Base-by-base conservation (phyloP, 2,888 invertebrate species). In the Epinotia bilunana region DNA sequence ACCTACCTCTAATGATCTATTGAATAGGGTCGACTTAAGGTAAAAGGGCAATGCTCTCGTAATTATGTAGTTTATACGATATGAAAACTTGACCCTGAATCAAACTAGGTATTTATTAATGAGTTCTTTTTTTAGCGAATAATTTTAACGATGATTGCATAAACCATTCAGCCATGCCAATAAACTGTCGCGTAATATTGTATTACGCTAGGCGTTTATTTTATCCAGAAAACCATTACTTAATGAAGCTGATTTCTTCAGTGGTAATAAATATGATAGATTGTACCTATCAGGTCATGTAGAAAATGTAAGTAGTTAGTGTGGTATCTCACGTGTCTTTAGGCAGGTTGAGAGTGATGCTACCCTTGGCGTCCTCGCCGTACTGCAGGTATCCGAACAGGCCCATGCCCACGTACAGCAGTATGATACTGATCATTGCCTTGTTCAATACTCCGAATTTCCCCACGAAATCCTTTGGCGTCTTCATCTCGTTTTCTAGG, bases 401-500 rank as follows among this genome's bases (percentile, higher is more conserved):
- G 1, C 99, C 99, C 94, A 98, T 96, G 23, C 96, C 96, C 5
- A 97, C 96, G 88, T 99, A 99, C n/a, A 99, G 89, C 9, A 96
- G 85, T 2, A 98, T 96, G 76, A 99, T 98, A 71, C 96, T 92
- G 3, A 96, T 87, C 98, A 99, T 99, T 0, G 97, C 95, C 80
- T 95, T 95, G 87, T 98, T 99, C 16, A 99, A 91, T 0, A 99
- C 98, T 3, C 99, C 99, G 76, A 95, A 96, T 63, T 95, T 94
- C 12, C 97, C 97, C 1, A 96, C 96, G 89, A 99, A 99, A 62
- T 95, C 95, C 81, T 95, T 95, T 0, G 98, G 98, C 0, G 96
- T 96, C 87, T 97, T 97, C 99, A 99, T 99, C 87, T 98, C 98
- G 87, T 99, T 99, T 89, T 99, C 98, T 80, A 99, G 87, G 0